Conservation (phyloP, 2,797 vertebrate genomes). For the Morus bassanus region DNA sequence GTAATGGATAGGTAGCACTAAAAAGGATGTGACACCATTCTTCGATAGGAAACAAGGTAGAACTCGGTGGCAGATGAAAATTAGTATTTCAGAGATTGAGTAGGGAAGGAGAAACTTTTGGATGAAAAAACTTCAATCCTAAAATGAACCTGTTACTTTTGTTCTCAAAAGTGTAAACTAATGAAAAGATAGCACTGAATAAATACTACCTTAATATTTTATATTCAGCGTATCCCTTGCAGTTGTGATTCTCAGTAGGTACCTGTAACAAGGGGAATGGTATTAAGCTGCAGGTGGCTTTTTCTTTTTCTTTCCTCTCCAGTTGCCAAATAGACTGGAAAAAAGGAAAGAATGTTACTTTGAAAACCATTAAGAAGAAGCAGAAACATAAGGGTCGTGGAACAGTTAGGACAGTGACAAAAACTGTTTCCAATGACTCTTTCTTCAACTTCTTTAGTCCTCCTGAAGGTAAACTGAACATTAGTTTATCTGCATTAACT, state of each 20-base stretch:
- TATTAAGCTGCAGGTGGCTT: not conserved
- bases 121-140: not conserved
- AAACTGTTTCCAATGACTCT: conserved; percentile 97
- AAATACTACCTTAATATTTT: not conserved
- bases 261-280: not conserved
- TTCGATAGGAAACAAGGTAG: not conserved
- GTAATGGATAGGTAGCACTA: not conserved
- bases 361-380: conserved; percentile 99
- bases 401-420: conserved; percentile 96
- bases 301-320: not conserved
- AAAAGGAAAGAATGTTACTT: conserved; percentile 97
- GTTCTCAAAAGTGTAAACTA: not conserved
- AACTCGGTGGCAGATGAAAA: not conserved
- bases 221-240: not conserved
- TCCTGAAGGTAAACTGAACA: conserved; percentile 85
- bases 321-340: conserved; percentile 98
- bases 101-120: not conserved
- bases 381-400: conserved; percentile 99
- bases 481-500: not conserved
- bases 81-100: not conserved
- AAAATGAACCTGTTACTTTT: not conserved
- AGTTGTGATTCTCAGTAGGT: not conserved
- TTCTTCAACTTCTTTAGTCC: conserved; percentile 99
- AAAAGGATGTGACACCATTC: not conserved
- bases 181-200: not conserved